Evolutionary conservation across 2,888 invertebrate genomes (phyloP), one percentile per base, ranked within the genome.

Genomic region (Esperia sulphurella): DNA sequence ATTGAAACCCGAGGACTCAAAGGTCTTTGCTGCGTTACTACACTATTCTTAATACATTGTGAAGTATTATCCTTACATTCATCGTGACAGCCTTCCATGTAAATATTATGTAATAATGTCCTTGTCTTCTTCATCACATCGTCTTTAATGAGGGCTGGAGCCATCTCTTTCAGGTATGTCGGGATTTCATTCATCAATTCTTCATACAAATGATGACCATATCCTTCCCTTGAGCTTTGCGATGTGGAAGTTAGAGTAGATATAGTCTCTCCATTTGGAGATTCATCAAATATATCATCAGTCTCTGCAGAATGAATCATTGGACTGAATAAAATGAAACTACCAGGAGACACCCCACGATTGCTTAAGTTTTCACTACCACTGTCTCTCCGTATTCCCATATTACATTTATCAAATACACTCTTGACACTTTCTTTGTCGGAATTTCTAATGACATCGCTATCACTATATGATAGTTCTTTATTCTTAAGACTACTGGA

Each of bases 151-250:
- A 73, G 53, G n/a, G 48, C 46, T 35, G 71, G 69, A 31, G 66
- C 58, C 50, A 65, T 64, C 35, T 61, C 61, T 50, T 59, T 59
- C 8, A 83, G 48, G 53, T 72, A 70, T 10, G 53, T 51, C 12
- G 80, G 71, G 21, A 82, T 68, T 45, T 73, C 63, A 41, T 71
- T 57, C 61, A 81, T 73, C 55, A 83, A 72, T 38, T 78, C 68
- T 54, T 75, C 63, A 58, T 79, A 83, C 7, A 73, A 54, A 49
- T 59, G 59, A 48, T 69, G 58, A 39, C 55, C 56, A 44, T 57
- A 49, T 41, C 59, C 58, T 43, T 56, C 59, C 10, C 57, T 50
- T 37, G 61, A 51, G 33, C 55, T 61, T 14, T 59, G 50, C 6
- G 61, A 59, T 10, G 60, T 55, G 14, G 50, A 31, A 8, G 57